Evolutionary conservation across 2,113 vertebrate genomes (phyloP), one percentile per base, ranked within the genome.

Genomic region (Pantherophis guttatus): DNA sequence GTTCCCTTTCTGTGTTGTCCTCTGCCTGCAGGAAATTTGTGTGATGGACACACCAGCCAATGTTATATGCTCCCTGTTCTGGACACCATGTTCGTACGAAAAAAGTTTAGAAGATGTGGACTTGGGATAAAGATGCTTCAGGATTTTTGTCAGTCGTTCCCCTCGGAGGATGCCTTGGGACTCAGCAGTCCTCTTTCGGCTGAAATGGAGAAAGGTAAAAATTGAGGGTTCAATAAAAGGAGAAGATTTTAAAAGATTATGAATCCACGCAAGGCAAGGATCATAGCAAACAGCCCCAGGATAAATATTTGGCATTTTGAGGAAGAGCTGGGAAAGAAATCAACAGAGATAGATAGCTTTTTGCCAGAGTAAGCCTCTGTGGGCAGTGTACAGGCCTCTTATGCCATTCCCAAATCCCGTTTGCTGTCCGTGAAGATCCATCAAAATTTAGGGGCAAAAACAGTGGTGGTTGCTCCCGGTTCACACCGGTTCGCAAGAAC

Each of bases 1-100:
- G 50, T 62, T 54, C 6, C 88, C n/a, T 70, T 88, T 54, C 24
- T 21, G 65, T 93, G 48, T 90, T 88, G 8, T 92, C 85, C 11
- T 96, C 24, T 94, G 89, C 33, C 96, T 70, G 33, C 95, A 99
- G 99, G 99, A 65, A 98, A 97, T 54, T 95, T 99, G 5, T 99
- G 98, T 94, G 97, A 96, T 48, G 70, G 92, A 1, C 90, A 96
- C 95, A 98, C 95, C 3, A 86, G 98, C 7, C 94, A 95, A 0
- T 98, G 98, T 96, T 99, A 99, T 96, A 94, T 97, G 97, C 97
- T 99, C 39, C 98, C 98, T 0, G 98, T 99, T 58, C 96, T 99
- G 70, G 99, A 99, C 96, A 99, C 99, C 0, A 90, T 98, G 95
- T 98, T 99, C 21, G 98, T 99, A 94, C 97, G 96, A 91, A 97